Evolutionary conservation across 2,888 invertebrate genomes (phyloP).

Genomic region (Cenopis cana): DNA sequence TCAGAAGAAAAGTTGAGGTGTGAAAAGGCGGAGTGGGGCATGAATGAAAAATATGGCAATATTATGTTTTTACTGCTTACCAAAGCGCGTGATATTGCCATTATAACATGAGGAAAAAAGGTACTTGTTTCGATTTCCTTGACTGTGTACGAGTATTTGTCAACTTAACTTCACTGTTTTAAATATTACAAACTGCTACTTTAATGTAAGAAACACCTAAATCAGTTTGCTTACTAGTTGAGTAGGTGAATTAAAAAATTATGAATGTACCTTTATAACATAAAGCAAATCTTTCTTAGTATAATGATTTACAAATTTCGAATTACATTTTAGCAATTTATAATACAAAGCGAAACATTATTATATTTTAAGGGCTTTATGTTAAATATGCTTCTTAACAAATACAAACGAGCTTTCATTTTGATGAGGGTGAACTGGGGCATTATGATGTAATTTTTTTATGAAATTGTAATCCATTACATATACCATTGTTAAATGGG

Average conservation of each 20-base stretch:
- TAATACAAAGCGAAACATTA: not conserved
- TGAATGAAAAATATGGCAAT: conserved; percentile 20
- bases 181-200: too few relatives aligned
- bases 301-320: too few relatives aligned
- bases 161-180: too few relatives aligned
- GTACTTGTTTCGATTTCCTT: too few relatives aligned
- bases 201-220: too few relatives aligned
- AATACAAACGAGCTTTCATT: conserved; percentile 11
- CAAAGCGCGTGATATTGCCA: conserved; percentile 25
- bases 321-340: not conserved
- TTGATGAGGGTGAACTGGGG: conserved; percentile 19
- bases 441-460: conserved; percentile 21
- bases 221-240: too few relatives aligned
- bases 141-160: too few relatives aligned
- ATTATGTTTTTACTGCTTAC: conserved; percentile 28
- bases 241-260: too few relatives aligned
- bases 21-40: conserved; percentile 13
- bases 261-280: too few relatives aligned
- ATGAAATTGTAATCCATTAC: not conserved
- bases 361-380: conserved; percentile 7
- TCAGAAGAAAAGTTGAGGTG: conserved; percentile 12
- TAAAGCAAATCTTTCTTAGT: too few relatives aligned
- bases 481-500: not conserved
- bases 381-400: conserved; percentile 17
- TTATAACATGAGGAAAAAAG: too few relatives aligned